Evolutionary conservation across 2,888 invertebrate genomes (phyloP).

Genomic region (Hirtodrosophila duncani): DNA sequence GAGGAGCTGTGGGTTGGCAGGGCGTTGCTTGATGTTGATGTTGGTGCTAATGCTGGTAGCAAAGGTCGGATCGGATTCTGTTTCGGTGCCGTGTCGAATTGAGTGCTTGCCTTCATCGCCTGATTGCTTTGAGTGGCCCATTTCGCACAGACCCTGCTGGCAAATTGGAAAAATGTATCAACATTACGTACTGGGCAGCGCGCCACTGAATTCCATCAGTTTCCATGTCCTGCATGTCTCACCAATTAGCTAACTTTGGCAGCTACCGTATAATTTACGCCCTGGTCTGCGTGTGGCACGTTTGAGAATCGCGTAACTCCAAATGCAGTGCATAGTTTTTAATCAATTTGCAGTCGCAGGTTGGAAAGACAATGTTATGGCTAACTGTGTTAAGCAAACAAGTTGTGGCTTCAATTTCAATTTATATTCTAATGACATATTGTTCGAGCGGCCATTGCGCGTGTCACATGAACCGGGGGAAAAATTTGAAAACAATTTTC

Average conservation of each 20-base stretch:
- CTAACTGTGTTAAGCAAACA: conserved; percentile 20
- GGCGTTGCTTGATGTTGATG: too few relatives aligned
- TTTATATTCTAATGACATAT: conserved; percentile 40
- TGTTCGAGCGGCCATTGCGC: conserved; percentile 36
- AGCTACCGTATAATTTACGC: conserved; percentile 13
- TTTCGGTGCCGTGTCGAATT: conserved; percentile 8
- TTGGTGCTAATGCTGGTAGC: too few relatives aligned
- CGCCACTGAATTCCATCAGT: conserved; percentile 1
- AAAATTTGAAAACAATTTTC: conserved; percentile 50
- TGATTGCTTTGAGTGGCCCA: conserved; percentile 50
- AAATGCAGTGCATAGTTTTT: conserved; percentile 29
- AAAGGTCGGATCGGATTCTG: conserved; percentile 18
- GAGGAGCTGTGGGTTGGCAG: not conserved
- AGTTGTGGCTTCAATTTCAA: conserved; percentile 34
- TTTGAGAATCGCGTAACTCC: too few relatives aligned
- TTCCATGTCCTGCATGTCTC: not conserved
- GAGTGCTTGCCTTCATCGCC: conserved; percentile 41
- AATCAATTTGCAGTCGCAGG: conserved; percentile 41
- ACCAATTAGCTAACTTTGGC: not conserved
- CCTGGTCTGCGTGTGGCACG: conserved; percentile 37
- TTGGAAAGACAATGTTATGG: conserved; percentile 24
- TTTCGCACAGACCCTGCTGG: conserved; percentile 24
- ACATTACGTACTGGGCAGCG: too few relatives aligned
- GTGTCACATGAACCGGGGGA: conserved; percentile 15
- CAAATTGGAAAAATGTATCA: conserved; percentile 48